phyloP scores from a whole-genome alignment of 2,888 invertebrate genomes.

The Hartigia nigra region DNA sequence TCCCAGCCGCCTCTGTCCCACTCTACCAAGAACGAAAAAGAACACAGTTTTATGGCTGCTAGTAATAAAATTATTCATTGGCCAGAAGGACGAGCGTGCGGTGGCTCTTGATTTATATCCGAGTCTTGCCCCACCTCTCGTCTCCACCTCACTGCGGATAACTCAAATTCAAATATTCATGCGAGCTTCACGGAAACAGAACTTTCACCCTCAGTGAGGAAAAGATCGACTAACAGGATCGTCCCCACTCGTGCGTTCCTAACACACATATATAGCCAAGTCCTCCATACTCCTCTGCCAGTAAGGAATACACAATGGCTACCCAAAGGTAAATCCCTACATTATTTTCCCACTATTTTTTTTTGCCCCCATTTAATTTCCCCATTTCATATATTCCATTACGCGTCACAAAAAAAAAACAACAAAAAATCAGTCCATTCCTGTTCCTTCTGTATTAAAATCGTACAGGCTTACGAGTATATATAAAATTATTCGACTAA shows the following conservation, averaged over 20 bases:
- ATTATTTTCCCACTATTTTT: neutral
- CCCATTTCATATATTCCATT: neutral
- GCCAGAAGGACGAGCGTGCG: neutral
- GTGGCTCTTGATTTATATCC: constrained; percentile 3
- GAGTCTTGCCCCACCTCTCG: neutral
- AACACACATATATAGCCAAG: neutral
- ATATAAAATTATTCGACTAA: neutral
- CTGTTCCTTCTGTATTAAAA: neutral
- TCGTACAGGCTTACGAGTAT: neutral
- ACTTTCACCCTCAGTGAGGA: neutral
- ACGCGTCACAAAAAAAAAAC: too few species aligned
- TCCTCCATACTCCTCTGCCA: neutral
- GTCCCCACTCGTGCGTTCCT: neutral
- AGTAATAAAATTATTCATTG: constrained; percentile 6
- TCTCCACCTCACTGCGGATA: neutral
- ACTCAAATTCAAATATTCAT: constrained; percentile 10
- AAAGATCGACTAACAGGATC: neutral
- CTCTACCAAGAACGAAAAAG: neutral
- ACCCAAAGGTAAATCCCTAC: neutral
- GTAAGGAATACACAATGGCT: neutral
- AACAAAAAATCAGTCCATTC: too few species aligned
- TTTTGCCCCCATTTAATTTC: neutral
- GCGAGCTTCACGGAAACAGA: constrained; percentile 4
- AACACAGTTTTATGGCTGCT: neutral
- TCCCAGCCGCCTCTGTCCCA: too few species aligned